These are phyloP conservation scores for Sarcophaga carnaria DNA, from an alignment of 2,888 invertebrate genomes.

Conservation along the genomic window DNA sequence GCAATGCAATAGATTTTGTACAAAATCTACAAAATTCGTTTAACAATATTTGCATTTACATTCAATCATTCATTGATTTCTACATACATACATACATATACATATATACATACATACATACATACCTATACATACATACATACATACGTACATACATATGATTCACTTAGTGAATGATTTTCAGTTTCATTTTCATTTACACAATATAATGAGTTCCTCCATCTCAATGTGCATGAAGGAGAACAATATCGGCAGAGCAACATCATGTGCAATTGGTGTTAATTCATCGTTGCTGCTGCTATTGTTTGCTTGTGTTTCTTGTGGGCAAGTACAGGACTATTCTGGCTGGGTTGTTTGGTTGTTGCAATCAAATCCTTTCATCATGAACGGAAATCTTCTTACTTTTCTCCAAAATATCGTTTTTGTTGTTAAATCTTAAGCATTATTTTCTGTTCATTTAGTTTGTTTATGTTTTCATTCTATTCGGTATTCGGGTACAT, in stretches of 20 bases:
- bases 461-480: neutral
- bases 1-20: neutral
- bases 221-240: neutral
- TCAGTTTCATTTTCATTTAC: constrained; percentile 16
- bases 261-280: neutral
- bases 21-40: constrained; percentile 2
- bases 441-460: neutral
- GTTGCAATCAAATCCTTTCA: neutral
- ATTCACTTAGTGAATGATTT: neutral
- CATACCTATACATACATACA: no score
- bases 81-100: no score
- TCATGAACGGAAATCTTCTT: neutral
- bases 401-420: neutral
- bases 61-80: constrained; percentile 4
- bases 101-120: no score
- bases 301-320: neutral
- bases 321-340: neutral
- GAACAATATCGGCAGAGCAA: neutral
- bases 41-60: constrained; percentile 12
- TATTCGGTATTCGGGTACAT: no score
- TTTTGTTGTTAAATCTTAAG: neutral
- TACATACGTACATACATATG: no score
- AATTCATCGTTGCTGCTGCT: neutral
- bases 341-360: neutral
- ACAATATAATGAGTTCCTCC: neutral